A percentile compares a stretch with the other conserved stretches of the same genome.
These are phyloP conservation scores for Hemichromis elongatus DNA, from an alignment of 2,113 vertebrate species.

Conservation along the genomic window DNA sequence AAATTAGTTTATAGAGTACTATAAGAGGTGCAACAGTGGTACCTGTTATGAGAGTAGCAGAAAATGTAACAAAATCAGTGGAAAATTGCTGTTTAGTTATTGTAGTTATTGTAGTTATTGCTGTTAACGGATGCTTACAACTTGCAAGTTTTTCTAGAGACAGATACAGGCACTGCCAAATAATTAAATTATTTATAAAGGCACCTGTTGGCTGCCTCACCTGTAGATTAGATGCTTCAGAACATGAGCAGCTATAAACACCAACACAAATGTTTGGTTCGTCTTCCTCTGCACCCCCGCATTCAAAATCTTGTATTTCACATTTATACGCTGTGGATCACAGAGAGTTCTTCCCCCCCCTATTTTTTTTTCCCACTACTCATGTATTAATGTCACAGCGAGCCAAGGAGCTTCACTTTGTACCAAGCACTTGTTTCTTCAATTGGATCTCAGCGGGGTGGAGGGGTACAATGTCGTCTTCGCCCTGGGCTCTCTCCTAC, in stretches of 20 bases:
- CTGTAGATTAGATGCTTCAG: background rate
- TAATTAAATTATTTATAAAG: background rate
- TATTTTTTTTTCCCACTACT: background rate
- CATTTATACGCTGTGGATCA: background rate
- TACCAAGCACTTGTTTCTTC: constrained; percentile 52
- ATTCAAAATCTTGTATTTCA: constrained; percentile 17
- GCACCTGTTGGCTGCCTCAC: background rate
- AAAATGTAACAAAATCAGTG: background rate
- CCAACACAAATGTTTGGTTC: background rate
- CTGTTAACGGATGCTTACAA: background rate
- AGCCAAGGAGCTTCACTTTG: constrained; percentile 38
- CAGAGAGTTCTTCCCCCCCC: background rate
- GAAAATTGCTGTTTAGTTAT: background rate
- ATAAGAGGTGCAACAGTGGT: background rate
- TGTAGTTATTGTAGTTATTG: background rate
- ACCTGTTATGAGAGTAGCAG: background rate
- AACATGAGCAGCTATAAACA: background rate
- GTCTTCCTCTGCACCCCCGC: constrained; percentile 1
- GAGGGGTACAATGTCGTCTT: constrained; percentile 21
- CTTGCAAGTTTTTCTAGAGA: background rate
- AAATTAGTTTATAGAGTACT: background rate
- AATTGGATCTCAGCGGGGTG: constrained; percentile 57
- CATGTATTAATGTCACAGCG: constrained; percentile 39
- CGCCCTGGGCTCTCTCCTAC: constrained; percentile 29
- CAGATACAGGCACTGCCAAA: background rate